Evolutionary conservation across 2,113 vertebrate genomes (phyloP).

Genomic region (Apus apus): DNA sequence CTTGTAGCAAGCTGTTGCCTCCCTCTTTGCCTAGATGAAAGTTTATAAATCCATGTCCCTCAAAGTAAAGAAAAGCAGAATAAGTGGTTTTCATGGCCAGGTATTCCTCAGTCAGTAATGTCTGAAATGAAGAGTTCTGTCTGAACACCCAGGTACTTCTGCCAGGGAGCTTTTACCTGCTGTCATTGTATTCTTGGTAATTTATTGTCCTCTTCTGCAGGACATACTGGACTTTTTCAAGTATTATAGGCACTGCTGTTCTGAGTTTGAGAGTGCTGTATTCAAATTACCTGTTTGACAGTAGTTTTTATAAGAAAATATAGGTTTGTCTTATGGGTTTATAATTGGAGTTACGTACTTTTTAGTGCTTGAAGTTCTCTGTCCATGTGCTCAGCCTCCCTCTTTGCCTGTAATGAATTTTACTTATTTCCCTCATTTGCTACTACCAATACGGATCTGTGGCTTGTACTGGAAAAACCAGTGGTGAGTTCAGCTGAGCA

Average conservation of each 20-base stretch:
- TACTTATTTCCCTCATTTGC: neutral
- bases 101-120: neutral
- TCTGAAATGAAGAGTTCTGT: neutral
- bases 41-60: neutral
- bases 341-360: neutral
- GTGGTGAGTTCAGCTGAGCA: neutral
- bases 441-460: accelerated
- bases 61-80: neutral
- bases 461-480: neutral
- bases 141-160: neutral
- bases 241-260: neutral
- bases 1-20: neutral
- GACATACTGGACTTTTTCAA: neutral
- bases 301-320: neutral
- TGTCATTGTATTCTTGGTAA: neutral
- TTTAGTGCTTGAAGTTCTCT: neutral
- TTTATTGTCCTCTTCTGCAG: neutral
- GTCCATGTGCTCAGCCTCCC: neutral
- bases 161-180: neutral
- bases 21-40: neutral
- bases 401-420: neutral
- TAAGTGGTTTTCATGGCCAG: neutral
- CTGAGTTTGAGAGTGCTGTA: neutral
- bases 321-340: neutral
- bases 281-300: neutral